Conservation (phyloP, 2,888 invertebrate genomes). For the Machimus rusticus region DNA sequence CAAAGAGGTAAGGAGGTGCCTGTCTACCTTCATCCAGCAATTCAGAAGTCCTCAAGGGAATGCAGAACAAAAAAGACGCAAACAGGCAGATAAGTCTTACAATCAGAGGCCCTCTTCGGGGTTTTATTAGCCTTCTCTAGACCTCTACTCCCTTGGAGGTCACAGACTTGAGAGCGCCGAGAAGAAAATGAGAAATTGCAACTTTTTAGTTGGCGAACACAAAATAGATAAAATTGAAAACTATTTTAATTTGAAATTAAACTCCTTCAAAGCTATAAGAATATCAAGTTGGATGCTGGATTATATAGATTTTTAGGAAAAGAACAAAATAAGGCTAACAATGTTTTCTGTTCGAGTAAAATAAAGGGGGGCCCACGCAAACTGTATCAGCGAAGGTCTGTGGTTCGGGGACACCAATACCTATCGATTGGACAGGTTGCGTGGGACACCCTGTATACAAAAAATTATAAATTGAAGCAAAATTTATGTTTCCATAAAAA, state of each 20-base stretch:
- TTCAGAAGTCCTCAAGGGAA: conserved; percentile 26
- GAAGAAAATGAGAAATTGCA: background rate
- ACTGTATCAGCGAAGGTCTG: no score
- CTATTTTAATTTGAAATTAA: background rate
- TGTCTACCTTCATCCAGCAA: conserved; percentile 14
- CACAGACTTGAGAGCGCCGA: background rate
- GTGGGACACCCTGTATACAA: no score
- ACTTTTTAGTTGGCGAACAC: background rate
- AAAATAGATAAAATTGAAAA: background rate
- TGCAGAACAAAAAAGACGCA: background rate
- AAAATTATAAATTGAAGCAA: no score
- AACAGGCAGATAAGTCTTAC: conserved; percentile 26
- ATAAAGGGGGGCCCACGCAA: no score
- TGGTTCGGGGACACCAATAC: no score
- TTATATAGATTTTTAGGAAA: background rate
- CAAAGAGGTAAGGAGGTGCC: conserved; percentile 8
- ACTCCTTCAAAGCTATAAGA: background rate
- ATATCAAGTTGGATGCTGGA: background rate
- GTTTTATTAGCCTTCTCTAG: background rate
- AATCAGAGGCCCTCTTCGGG: conserved; percentile 7
- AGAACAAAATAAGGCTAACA: background rate
- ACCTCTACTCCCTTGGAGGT: background rate
- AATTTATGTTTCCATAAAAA: no score
- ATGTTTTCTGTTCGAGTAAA: no score
- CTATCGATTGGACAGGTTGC: no score